Conservation (phyloP, 2,113 vertebrate genomes). For the Mobula hypostoma region DNA sequence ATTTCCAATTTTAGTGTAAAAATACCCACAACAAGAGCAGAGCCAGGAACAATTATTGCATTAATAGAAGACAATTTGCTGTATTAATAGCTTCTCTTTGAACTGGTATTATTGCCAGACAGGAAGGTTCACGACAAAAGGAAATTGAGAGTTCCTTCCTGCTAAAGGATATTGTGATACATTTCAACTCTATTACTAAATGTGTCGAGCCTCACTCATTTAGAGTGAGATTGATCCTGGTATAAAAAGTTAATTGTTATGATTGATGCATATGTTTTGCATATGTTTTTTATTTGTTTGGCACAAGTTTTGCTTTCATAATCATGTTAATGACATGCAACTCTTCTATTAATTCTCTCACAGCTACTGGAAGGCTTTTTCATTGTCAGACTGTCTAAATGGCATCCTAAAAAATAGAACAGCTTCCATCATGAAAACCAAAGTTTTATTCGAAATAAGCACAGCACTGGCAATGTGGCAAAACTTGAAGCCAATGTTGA, state of each 20-base stretch:
- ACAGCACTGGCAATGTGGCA: neutral
- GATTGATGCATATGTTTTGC: neutral
- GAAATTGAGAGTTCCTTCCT: neutral
- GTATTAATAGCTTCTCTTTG: slow-evolving; percentile 10
- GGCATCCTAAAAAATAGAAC: neutral
- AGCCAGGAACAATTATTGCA: slow-evolving; percentile 15
- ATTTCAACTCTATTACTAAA: neutral
- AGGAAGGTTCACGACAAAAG: neutral
- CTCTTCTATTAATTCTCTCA: neutral
- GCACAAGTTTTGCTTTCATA: neutral
- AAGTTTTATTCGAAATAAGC: neutral
- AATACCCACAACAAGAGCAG: neutral
- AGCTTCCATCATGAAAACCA: neutral
- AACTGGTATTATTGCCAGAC: neutral
- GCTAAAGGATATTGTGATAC: neutral
- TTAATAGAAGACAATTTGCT: neutral
- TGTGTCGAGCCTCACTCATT: neutral
- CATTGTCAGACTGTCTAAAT: neutral
- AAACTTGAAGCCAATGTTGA: neutral
- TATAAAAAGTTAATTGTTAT: neutral
- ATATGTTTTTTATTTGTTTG: neutral
- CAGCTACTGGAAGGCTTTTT: neutral
- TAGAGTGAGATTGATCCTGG: neutral
- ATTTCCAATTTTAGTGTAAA: slow-evolving; percentile 21
- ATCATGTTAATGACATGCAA: neutral